Conservation (phyloP, 2,888 invertebrate species). For the Empis stercorea region DNA sequence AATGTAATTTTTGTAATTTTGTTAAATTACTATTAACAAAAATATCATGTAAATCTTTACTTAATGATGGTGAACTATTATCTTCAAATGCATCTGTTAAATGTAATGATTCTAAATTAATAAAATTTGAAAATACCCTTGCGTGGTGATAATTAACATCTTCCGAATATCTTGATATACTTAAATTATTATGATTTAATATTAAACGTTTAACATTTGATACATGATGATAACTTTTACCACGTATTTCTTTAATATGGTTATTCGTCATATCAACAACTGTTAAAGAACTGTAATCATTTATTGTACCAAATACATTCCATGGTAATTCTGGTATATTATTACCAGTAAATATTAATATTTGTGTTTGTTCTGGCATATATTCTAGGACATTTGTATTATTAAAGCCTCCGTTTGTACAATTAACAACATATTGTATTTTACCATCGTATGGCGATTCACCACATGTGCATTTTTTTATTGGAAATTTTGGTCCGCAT, state of each 20-base stretch:
- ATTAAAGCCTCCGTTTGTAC: slow-evolving; percentile 49
- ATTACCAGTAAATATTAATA: slow-evolving; percentile 61
- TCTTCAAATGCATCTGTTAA: slow-evolving; percentile 61
- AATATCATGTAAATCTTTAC: slow-evolving; percentile 54
- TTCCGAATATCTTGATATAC: slow-evolving; percentile 41
- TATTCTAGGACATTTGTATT: slow-evolving; percentile 45
- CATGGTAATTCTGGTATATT: slow-evolving; percentile 47
- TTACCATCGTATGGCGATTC: slow-evolving; percentile 38
- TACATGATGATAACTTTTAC: slow-evolving; percentile 63
- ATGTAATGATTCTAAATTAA: slow-evolving; percentile 54
- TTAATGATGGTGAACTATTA: slow-evolving; percentile 45
- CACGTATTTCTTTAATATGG: slow-evolving; percentile 53
- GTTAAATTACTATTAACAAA: slow-evolving; percentile 55
- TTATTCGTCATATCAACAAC: slow-evolving; percentile 64
- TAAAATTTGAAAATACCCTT: slow-evolving; percentile 54
- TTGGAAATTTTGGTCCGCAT: slow-evolving; percentile 38
- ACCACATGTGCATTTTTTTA: slow-evolving; percentile 43
- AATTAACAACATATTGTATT: slow-evolving; percentile 52
- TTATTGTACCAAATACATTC: slow-evolving; percentile 56
- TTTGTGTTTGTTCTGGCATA: slow-evolving; percentile 52
- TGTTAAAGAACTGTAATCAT: slow-evolving; percentile 43
- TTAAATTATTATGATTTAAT: slow-evolving; percentile 57
- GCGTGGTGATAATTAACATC: slow-evolving; percentile 50
- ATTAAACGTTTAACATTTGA: slow-evolving; percentile 52
- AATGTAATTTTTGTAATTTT: slow-evolving; percentile 52